Base-by-base conservation (phyloP, 2,797 vertebrate genomes). In the Jordanella pulchra region DNA sequence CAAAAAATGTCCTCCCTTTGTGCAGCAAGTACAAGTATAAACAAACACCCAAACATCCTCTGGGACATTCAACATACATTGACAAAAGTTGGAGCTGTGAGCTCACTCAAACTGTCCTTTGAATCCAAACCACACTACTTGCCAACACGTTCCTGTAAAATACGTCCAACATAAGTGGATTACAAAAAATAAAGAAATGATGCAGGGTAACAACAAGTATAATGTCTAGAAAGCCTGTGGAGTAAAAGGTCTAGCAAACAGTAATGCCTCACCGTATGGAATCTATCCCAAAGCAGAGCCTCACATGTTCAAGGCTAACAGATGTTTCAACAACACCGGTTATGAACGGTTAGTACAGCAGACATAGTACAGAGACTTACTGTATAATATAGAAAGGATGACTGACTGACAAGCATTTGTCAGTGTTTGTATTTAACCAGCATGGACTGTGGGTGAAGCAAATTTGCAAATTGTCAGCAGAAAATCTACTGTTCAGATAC, bases 101-200 rank as follows among this genome's bases (percentile, higher is more conserved):
- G 76, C 66, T 84, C 73, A 50, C 42, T 72, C 65, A 32, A 75
- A 71, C 25, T 47, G 48, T 45, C 71, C 71, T 83, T 79, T 54
- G 83, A 91, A 92, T 86, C 58, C 75, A 81, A 90, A 86, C 75
- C 87, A 92, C 78, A 92, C 84, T 81, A 69, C 73, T 82, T 82
- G 84, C 78, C 15, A 11, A 65, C 72, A 3, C 18, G 35, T 79
- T 56, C 76, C 54, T 7, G 47, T 30, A 69, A 68, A 23, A 60
- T 67, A 56, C 53, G 1, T 78, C 78, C 82, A 89, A 85, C 74
- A 81, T 58, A 75, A 87, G 85, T 61, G 35, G 77, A 69, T 83
- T 84, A 76, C 73, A 30, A 61, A 69, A 81, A 76, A 86, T 21
- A 75, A 65, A 76, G 45, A 65, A 48, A 51, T 60, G 73, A 88